Conservation (phyloP, 2,113 vertebrate species). For the Mormoops blainvillei region DNA sequence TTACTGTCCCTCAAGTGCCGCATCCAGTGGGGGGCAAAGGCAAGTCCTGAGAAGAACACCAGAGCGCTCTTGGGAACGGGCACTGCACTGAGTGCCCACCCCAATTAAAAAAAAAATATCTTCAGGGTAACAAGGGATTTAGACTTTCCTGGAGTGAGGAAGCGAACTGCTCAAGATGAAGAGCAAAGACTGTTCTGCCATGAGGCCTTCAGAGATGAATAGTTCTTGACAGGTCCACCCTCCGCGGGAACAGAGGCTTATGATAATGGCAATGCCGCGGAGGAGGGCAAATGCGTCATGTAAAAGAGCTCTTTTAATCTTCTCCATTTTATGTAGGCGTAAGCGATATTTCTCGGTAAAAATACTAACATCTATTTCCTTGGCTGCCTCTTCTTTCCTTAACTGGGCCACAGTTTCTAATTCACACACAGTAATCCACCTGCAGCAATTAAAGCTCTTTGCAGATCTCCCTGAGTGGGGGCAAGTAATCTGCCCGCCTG, state of each 20-base stretch:
- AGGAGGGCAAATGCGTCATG: not conserved
- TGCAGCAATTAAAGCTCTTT: not conserved
- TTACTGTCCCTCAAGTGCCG: not conserved
- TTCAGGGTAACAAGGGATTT: not conserved
- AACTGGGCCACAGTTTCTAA: not conserved
- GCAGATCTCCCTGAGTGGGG: not conserved
- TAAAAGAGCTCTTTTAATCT: slow-evolving; percentile 31
- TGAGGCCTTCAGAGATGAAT: not conserved
- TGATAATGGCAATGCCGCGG: not conserved
- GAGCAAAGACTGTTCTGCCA: not conserved
- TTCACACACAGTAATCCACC: not conserved
- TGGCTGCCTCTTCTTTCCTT: not conserved
- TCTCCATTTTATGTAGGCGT: not conserved
- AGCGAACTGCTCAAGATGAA: slow-evolving; percentile 9
- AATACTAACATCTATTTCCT: not conserved
- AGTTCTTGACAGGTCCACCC: not conserved
- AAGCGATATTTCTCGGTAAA: slow-evolving; percentile 4
- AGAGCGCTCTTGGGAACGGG: not conserved
- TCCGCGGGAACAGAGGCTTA: not conserved
- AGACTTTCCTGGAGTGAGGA: not conserved
- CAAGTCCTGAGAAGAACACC: not conserved
- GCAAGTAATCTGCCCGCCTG: not conserved
- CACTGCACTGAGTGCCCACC: not conserved
- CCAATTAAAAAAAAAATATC: not conserved
- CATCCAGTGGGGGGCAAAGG: not conserved